Base-by-base conservation (phyloP, 2,113 vertebrate species). In the Eolophus roseicapilla region DNA sequence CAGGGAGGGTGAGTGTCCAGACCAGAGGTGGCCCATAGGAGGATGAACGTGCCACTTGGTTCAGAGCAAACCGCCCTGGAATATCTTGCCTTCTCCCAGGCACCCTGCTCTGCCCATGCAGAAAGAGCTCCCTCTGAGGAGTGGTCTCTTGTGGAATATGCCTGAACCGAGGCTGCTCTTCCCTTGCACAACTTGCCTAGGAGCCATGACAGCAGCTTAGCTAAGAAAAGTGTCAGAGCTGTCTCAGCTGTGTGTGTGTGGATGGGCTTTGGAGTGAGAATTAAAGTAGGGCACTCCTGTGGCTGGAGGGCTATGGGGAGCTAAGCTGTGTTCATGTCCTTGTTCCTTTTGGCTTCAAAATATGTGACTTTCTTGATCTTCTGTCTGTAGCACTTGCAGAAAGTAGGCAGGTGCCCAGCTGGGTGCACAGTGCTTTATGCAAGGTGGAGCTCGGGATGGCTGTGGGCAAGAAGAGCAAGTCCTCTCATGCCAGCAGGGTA, bases 351-450 rank as follows among this genome's bases (percentile, higher is more conserved):
- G 27, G 39, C 39, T 77, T 82, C n/a, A 29, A 43, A 76, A 73
- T 13, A 47, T 17, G 3, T 0, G 7, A 35, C 33, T 39, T 57
- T 35, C 37, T 64, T 44, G 43, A 31, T 59, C 69, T 64, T 15
- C 24, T 24, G 43, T 12, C 21, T 7, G 0, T 4, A 75, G 29
- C 14, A 17, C 11, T 3, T 9, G 21, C 15, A 60, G 37, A 1
- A 3, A 60, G 75, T 17, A 55, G 57, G 74, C 43, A 67, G 70
- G 31, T 23, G 28, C 23, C 46, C 55, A 64, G 39, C 37, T 37
- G 29, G 62, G 37, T 35, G 29, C 39, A 11, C 10, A 13, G 24
- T 5, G 24, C n/a, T 47, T 67, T 8, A 13, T 25, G 31, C 29
- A 24, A 52, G 27, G 52, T 49, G 13, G 29, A 78, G 20, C 46